Base-by-base conservation (phyloP, 37 sponge, comb jelly and placozoan species). In the Theonella swinhoei region DNA sequence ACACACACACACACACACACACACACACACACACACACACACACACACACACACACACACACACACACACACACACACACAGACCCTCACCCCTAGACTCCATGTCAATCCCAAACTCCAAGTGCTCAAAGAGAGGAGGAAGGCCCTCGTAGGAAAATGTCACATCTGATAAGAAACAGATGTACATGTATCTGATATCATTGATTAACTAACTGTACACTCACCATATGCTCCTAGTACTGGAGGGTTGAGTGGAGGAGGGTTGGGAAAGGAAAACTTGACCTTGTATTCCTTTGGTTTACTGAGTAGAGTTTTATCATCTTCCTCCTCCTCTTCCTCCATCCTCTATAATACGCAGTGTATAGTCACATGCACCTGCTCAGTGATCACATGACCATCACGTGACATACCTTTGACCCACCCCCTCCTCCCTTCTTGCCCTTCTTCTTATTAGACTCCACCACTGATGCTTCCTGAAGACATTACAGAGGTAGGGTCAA, bases 31-130 rank as follows among this genome's bases (percentile, higher is more conserved):
- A 70, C 71, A 70, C 14, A 70, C 71, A 70, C 14, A 70, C 71
- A 70, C 14, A 70, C 71, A 70, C 9, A 70, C 71, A 70, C 9
- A 70, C 71, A 70, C 14, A 70, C 71, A 70, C 9, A 70, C 38
- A 70, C 4, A 42, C 26, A 74, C 3, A 74, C 74, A 74, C 38
- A 31, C 75, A 28, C 22, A 28, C 75, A 28, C 9, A 47, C 9
- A 39, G 68, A 42, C 41, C n/a, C 79, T 30, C 39, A 92, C 94
- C 78, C 75, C 98, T 80, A 4, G 97, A 94, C 26, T 88, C 83
- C 99, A 99, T 99, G 79, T 94, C 89, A 34, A 99, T 88, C 17
- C 99, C 99, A 90, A 99, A 99, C 74, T 99, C 83, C 17, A 96
- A 68, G 22, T 90, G 65, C 33, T 81, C 78, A 60, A 99, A 99